Evolutionary conservation across 2,797 vertebrate genomes (phyloP), one percentile per base, ranked within the genome.

Genomic region (Crax fasciolata): DNA sequence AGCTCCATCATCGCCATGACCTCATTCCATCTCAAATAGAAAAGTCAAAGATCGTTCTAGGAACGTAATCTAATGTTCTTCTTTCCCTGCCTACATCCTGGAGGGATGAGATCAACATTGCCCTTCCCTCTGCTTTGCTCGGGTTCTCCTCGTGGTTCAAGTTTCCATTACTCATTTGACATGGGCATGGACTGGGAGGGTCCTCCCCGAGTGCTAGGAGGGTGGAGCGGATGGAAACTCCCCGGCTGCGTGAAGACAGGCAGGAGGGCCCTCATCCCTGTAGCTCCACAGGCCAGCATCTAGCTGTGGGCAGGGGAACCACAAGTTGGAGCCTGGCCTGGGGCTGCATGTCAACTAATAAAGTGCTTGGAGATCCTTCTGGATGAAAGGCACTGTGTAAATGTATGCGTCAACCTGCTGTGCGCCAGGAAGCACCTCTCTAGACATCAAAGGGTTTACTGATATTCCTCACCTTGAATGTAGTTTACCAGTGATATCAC

Each of bases 351-450:
- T 68, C 6, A 7, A 81, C 61, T 84, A 74, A 84, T 96, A 96
- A 96, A 96, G 96, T 96, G 96, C 96, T 94, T 95, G 91, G 96
- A 96, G 90, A 94, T 97, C 96, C 96, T 94, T 95, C 90, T 77
- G 94, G 91, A 94, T 90, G 94, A 97, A 97, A 97, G 96, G 96
- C 96, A 97, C 96, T 94, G 38, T 89, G 13, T 72, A 89, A 91
- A 75, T 71, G 18, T 65, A 65, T 87, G 84, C 14, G 61, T 65
- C 86, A 54, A 77, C 86, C 80, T 87, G 77, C 63, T n/a, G 15
- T 11, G 77, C 18, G 61, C 23, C 63, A 75, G 89, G 87, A 93
- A 79, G 89, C 85, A 87, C 68, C 76, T 71, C 73, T 86, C 94
- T 74, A 54, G 65, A 58, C 65, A 32, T 54, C 32, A 80, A 85